A percentile compares a stretch with the other conserved stretches of the same genome.
These are phyloP conservation scores for Labeo calbasu DNA, from an alignment of 2,797 vertebrate species.

Conservation along the genomic window DNA sequence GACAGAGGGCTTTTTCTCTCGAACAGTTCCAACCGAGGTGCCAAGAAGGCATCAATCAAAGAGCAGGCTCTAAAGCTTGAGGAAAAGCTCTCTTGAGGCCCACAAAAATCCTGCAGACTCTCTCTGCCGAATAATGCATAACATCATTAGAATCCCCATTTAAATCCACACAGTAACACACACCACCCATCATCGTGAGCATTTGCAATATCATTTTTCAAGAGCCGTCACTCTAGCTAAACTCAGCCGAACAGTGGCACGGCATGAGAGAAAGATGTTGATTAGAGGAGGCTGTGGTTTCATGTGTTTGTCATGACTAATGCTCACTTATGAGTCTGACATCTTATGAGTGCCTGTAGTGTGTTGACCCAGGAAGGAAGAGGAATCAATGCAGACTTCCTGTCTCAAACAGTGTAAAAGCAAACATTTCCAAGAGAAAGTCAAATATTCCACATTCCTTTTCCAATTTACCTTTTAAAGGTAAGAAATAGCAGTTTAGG, in stretches of 20 bases:
- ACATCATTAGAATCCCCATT: conserved; percentile 34
- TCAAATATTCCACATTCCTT: conserved; percentile 46
- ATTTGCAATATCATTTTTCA: conserved; percentile 14
- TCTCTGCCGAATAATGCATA: conserved; percentile 51
- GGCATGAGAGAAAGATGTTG: conserved; percentile 17
- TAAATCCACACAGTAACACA: not conserved
- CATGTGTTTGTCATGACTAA: conserved; percentile 21
- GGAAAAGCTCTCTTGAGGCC: conserved; percentile 40
- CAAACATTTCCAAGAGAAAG: conserved; percentile 41
- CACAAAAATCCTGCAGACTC: conserved; percentile 28
- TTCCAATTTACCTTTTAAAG: conserved; percentile 36
- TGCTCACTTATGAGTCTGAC: conserved; percentile 32
- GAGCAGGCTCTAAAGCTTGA: conserved; percentile 7
- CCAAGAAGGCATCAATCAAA: conserved; percentile 51
- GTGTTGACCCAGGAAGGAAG: conserved; percentile 55
- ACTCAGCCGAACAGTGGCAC: not conserved
- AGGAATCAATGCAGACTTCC: conserved; percentile 51
- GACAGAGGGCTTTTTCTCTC: conserved; percentile 22
- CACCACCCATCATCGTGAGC: not conserved
- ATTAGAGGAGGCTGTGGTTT: conserved; percentile 38
- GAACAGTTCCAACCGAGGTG: conserved; percentile 20
- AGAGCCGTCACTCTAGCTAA: conserved; percentile 21
- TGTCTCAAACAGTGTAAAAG: conserved; percentile 37
- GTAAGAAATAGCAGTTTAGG: conserved; percentile 8
- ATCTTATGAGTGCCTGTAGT: not conserved